These are phyloP conservation scores for Dendrolimus punctatus DNA, from an alignment of 1,140 invertebrate genomes.

Conservation along the genomic window DNA sequence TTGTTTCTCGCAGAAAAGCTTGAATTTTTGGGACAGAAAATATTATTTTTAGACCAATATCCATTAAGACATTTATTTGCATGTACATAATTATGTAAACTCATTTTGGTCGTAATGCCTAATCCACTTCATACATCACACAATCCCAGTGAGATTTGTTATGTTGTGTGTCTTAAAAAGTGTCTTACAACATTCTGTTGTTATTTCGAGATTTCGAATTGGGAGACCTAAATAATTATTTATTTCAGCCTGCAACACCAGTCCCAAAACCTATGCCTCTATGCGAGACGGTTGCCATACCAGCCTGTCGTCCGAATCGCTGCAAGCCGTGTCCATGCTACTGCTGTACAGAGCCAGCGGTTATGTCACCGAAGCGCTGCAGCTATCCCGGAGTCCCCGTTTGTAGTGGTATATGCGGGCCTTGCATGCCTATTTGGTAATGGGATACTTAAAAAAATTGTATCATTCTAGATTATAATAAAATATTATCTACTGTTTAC, in stretches of 20 bases:
- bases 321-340: constrained; percentile 59
- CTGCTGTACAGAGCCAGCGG: constrained; percentile 43
- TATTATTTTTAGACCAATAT: too few relatives aligned
- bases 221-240: not conserved
- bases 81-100: too few relatives aligned
- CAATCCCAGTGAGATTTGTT: too few relatives aligned
- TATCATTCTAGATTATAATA: not conserved
- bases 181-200: too few relatives aligned
- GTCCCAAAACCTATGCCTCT: constrained; percentile 24
- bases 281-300: constrained; percentile 46
- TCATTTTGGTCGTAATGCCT: too few relatives aligned
- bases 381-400: constrained; percentile 55
- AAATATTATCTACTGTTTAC: too few relatives aligned
- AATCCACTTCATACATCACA: too few relatives aligned
- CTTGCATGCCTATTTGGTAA: constrained; percentile 60
- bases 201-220: too few relatives aligned
- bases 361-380: constrained; percentile 45
- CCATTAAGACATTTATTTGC: too few relatives aligned
- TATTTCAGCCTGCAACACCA: constrained; percentile 32
- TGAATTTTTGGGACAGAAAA: too few relatives aligned
- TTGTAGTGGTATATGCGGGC: constrained; percentile 43
- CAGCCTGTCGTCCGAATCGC: constrained; percentile 45
- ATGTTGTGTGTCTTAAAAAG: too few relatives aligned
- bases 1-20: too few relatives aligned
- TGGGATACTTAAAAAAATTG: constrained; percentile 1